These are phyloP conservation scores for Myotis planiceps DNA, from an alignment of 2,797 vertebrate genomes.

Conservation along the genomic window DNA sequence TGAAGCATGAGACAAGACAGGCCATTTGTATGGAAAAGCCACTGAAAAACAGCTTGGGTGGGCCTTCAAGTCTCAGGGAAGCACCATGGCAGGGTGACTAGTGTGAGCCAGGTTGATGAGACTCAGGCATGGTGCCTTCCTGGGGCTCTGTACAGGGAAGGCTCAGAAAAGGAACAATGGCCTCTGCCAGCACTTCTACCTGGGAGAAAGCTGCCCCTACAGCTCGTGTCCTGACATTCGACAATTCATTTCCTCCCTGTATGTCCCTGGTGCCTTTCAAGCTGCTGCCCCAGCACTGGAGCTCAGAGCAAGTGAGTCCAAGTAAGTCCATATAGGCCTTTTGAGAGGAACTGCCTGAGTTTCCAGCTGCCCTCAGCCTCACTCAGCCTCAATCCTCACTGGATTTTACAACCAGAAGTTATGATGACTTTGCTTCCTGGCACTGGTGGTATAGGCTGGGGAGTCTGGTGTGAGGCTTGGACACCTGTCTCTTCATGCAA, in stretches of 20 bases:
- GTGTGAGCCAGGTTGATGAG: background rate
- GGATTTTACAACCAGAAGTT: no score
- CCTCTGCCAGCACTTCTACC: background rate
- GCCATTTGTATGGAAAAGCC: background rate
- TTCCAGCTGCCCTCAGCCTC: no score
- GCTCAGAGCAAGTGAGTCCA: no score
- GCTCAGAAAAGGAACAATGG: background rate
- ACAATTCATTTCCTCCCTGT: background rate
- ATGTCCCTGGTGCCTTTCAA: no score
- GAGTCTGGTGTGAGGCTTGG: background rate
- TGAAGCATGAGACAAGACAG: background rate
- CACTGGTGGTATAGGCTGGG: background rate
- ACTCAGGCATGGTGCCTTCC: background rate
- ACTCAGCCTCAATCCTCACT: no score
- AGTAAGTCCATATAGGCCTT: no score
- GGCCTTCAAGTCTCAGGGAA: background rate
- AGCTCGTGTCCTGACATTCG: background rate
- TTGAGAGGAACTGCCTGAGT: no score
- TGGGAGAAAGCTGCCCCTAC: background rate
- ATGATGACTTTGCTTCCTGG: background rate
- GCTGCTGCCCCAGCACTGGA: background rate
- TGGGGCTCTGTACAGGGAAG: background rate
- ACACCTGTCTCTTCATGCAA: background rate
- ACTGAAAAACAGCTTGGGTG: background rate
- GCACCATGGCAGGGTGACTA: background rate